Evolutionary conservation across 1,140 invertebrate genomes (phyloP), one percentile per base, ranked within the genome.

Genomic region (Diploscapter pachys): DNA sequence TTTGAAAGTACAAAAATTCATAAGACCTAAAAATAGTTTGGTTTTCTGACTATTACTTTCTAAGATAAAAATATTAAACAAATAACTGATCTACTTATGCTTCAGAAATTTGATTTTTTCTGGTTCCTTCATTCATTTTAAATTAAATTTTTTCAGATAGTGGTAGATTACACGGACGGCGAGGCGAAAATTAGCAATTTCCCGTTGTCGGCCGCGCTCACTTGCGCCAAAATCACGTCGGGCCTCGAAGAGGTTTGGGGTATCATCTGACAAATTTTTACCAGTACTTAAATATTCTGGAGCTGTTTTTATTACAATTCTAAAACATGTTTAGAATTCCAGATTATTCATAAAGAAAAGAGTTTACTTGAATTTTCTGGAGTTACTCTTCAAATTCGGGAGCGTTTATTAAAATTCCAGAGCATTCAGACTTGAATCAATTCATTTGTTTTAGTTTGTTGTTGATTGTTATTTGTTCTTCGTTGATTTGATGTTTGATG

Each of bases 231-330:
- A 88, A 85, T 99, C n/a, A 97, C 95, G 87, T 91, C 90, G 63
- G 95, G 93, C 50, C 98, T 99, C 89, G 96, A 99, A 89, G 93
- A 98, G 89, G 91, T 90, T 64, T 99, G 96, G 96, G 90, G 89
- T 75, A 89, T 98, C 53, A 57, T 85, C 54, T 82, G 72, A 80
- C n/a, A 31, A 31, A 31, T 31, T 31, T 31, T 31, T 31, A 31
- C 31, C 31, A 31, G 31, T 31, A 31, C 31, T 31, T 31, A 31
- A 31, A 31, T 31, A 31, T 31, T 31, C 31, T 31, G 31, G 31
- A 31, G 31, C 31, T 31, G 31, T 31, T 31, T 31, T 31, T 31
- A 31, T 31, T 31, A 31, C 31, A 31, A 31, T 31, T 31, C 31
- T 31, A 31, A 31, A 31, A 31, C 31, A 31, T 31, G 31, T 31